Percentiles rank a stretch among this genome's conserved stretches.
These are phyloP conservation scores for Enoplolaimus lenunculus DNA, from an alignment of 2,888 invertebrate genomes.

Conservation along the genomic window DNA sequence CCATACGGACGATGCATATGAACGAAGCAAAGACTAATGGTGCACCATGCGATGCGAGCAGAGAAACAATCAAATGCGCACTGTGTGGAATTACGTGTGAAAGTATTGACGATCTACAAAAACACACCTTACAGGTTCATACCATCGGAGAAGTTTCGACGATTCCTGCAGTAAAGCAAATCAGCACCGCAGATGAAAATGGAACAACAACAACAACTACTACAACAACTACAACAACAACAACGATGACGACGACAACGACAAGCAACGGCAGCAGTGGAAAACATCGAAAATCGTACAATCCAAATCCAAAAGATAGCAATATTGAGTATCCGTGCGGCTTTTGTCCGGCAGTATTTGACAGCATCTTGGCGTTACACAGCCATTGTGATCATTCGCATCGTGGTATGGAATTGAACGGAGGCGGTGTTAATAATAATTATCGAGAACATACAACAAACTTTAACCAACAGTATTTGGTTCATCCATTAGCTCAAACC, in stretches of 20 bases:
- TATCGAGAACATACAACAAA: background rate
- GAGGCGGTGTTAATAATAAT: background rate
- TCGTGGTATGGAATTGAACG: background rate
- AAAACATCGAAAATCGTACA: background rate
- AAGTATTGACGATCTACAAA: slow-evolving; percentile 20
- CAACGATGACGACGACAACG: background rate
- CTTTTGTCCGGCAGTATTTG: no score
- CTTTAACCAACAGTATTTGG: no score
- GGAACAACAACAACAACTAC: no score
- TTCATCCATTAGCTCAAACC: no score
- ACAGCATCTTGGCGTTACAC: background rate
- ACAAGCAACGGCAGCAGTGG: background rate
- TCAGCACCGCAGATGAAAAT: no score
- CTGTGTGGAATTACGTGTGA: slow-evolving; percentile 35
- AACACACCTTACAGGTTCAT: slow-evolving; percentile 22
- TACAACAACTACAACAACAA: no score
- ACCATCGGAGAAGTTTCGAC: slow-evolving; percentile 1
- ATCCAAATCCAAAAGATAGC: background rate
- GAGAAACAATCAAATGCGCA: slow-evolving; percentile 26
- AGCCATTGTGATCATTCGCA: background rate
- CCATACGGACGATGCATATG: no score
- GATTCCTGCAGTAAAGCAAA: background rate
- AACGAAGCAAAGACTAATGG: no score
- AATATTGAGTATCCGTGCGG: background rate
- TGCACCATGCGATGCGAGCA: no score